phyloP scores from a whole-genome alignment of 2,113 vertebrate genomes.

The Microcebus jonahi region DNA sequence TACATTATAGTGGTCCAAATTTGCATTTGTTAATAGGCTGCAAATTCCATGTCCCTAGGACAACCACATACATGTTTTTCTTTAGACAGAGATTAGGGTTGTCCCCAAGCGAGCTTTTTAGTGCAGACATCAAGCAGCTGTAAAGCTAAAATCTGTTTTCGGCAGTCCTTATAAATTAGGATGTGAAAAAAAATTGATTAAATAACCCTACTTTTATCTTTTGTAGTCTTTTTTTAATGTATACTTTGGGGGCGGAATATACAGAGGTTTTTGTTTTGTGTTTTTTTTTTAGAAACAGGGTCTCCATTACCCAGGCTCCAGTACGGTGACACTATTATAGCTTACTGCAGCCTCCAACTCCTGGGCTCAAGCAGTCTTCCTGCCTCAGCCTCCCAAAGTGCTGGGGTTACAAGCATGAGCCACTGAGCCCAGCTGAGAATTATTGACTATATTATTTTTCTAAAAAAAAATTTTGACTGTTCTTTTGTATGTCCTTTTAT shows the following conservation, averaged over 20 bases:
- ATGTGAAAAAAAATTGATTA: slow-evolving; percentile 16
- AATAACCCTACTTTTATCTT: not conserved
- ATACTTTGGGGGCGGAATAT: not conserved
- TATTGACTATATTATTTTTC: not conserved
- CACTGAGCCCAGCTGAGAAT: not conserved
- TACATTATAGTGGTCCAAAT: not conserved
- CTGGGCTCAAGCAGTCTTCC: too few relatives aligned
- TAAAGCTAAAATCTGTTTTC: slow-evolving; percentile 38
- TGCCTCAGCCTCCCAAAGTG: too few relatives aligned
- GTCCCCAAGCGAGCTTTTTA: not conserved
- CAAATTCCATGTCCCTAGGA: not conserved
- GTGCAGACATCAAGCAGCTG: not conserved
- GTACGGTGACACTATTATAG: too few relatives aligned
- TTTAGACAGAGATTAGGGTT: not conserved
- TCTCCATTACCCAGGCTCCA: too few relatives aligned
- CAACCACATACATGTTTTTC: not conserved
- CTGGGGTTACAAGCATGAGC: too few relatives aligned
- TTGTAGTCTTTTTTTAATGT: not conserved
- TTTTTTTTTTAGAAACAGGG: too few relatives aligned
- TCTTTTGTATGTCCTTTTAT: not conserved
- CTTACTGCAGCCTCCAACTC: too few relatives aligned
- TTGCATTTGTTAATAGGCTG: not conserved
- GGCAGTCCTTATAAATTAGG: not conserved
- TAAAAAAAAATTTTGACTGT: not conserved
- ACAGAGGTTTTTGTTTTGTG: too few relatives aligned